Evolutionary conservation across 1,140 invertebrate genomes (phyloP), one percentile per base, ranked within the genome.

Genomic region (Bombus soroeensis): DNA sequence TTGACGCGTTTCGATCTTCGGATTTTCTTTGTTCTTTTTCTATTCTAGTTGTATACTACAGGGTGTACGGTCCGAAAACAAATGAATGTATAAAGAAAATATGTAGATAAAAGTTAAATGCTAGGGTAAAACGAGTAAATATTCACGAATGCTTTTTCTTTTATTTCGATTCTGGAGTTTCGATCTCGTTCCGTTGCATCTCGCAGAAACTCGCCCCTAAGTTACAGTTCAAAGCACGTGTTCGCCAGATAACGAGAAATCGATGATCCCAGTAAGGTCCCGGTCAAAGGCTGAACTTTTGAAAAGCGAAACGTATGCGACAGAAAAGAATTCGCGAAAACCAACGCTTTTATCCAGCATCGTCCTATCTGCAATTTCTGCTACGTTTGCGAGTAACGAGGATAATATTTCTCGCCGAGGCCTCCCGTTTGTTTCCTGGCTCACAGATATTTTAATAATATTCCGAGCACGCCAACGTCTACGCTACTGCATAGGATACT

Each of bases 211-310:
- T 37, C 25, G 53, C 12, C 47, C 9, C 57, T 62, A 77, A 62
- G 57, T n/a, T 39, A n/a, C 57, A 77, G 75, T 39, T 77, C 57
- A 57, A 32, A 41, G 57, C 59, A 77, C 59, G 76, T 64, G 76
- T 78, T 78, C 39, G 57, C 3, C 37, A 41, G 28, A n/a, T 78
- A 78, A 78, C 37, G 59, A 78, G 59, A 78, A 78, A 68, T 68
- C 77, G 41, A 79, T 79, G 66, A 4, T 37, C 37, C 37, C 37
- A 8, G 8, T 1, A 12, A 41, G 32, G 2, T 4, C 2, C 15
- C 6, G 59, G 34, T 68, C 66, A 34, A 34, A 37, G 18, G 18
- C 6, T 25, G 57, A 59, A 22, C 13, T 13, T 59, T 10, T 13
- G n/a, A 32, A 9, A 43, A 59, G 13, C 62, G n/a, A 66, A 34